These are phyloP conservation scores for Eupithecia centaureata DNA, from an alignment of 2,888 invertebrate genomes.

Conservation along the genomic window DNA sequence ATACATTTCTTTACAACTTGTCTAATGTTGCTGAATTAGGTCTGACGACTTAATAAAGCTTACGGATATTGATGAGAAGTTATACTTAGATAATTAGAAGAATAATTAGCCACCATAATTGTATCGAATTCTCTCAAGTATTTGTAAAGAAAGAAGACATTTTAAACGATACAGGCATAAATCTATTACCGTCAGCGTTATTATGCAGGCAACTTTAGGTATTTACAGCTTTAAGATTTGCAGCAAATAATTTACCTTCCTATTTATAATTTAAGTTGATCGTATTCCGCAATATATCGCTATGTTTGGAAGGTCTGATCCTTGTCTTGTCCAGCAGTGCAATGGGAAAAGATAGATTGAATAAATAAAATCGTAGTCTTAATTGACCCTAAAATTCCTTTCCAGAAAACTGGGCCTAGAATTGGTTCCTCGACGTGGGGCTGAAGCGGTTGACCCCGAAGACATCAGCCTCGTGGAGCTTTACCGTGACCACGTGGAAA, in stretches of 20 bases:
- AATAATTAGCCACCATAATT: not conserved
- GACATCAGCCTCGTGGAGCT: constrained; percentile 94
- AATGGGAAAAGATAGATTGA: not conserved
- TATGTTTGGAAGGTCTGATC: not conserved
- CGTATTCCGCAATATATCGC: not conserved
- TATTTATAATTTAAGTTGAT: not conserved
- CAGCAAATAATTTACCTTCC: not conserved
- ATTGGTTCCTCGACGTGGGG: constrained; percentile 94
- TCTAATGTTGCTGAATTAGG: not conserved
- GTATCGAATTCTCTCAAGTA: not conserved
- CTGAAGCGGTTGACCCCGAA: constrained; percentile 95
- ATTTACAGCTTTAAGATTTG: not conserved
- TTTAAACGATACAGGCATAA: too few relatives aligned
- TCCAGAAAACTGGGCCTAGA: constrained; percentile 95
- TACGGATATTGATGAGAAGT: not conserved
- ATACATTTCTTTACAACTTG: not conserved
- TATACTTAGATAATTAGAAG: not conserved
- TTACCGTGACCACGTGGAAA: constrained; percentile 91
- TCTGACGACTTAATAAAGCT: not conserved
- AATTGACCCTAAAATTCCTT: constrained; percentile 41
- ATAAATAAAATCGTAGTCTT: not conserved
- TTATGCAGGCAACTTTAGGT: too few relatives aligned
- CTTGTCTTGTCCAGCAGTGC: not conserved
- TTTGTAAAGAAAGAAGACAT: too few relatives aligned
- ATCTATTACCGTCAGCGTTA: too few relatives aligned